A percentile compares a stretch with the other conserved stretches of the same genome.
phyloP scores from a whole-genome alignment of 2,888 invertebrate genomes.

The Eupithecia pulchellata region DNA sequence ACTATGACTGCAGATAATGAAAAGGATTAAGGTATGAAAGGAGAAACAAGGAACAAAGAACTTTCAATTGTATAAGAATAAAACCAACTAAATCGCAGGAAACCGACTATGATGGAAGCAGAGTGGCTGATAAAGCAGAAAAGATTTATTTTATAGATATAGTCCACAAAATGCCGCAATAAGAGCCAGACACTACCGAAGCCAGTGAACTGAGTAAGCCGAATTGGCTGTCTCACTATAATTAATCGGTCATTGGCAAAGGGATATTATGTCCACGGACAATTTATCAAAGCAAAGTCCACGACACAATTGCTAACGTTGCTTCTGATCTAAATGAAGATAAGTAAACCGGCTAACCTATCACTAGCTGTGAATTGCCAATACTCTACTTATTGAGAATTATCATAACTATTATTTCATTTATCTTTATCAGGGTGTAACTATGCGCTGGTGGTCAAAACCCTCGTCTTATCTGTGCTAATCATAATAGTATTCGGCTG shows the following conservation, averaged over 20 bases:
- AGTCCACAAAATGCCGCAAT: not conserved
- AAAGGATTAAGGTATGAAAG: not conserved
- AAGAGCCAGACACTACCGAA: constrained; percentile 39
- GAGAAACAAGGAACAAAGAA: not conserved
- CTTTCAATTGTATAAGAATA: not conserved
- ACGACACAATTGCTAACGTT: constrained; percentile 28
- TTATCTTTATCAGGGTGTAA: not conserved
- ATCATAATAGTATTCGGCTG: not conserved
- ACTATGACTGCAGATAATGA: not conserved
- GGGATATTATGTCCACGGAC: constrained; percentile 75
- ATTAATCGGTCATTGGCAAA: constrained; percentile 74
- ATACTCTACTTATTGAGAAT: not conserved
- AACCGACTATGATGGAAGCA: not conserved
- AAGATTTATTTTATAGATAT: not conserved
- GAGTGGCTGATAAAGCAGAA: not conserved
- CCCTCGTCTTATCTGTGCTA: not conserved
- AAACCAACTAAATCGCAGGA: not conserved
- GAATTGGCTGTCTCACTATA: constrained; percentile 72
- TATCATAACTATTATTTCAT: not conserved
- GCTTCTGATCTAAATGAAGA: constrained; percentile 34
- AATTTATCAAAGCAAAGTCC: constrained; percentile 66
- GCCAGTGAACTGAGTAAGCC: constrained; percentile 75
- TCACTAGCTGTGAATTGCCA: constrained; percentile 11
- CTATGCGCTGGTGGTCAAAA: not conserved
- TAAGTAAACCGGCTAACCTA: constrained; percentile 34